Percentiles rank a stretch among this genome's conserved stretches.
These are phyloP conservation scores for Elymnias hypermnestra DNA, from an alignment of 1,140 invertebrate species.

Conservation along the genomic window DNA sequence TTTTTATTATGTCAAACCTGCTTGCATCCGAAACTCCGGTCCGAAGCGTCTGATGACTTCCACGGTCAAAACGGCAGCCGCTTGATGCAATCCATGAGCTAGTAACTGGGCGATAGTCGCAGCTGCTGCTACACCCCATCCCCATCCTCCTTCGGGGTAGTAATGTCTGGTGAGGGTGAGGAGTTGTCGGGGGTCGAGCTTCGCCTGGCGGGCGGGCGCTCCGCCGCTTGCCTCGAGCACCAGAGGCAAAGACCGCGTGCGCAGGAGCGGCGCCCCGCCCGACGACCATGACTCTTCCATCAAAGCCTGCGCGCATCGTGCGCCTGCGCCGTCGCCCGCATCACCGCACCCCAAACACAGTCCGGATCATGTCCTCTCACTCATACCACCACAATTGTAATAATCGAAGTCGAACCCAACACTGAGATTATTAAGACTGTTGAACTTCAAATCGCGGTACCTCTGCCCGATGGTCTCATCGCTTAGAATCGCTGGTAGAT, in stretches of 20 bases:
- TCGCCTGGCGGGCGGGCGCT: conserved; percentile 51
- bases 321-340: conserved; percentile 39
- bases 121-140: conserved; percentile 84
- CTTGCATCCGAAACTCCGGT: conserved; percentile 63
- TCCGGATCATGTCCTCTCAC: conserved; percentile 47
- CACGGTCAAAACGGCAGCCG: conserved; percentile 73
- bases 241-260: conserved; percentile 62
- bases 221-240: conserved; percentile 56
- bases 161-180: conserved; percentile 79
- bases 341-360: conserved; percentile 45
- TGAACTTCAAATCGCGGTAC: neutral
- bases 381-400: conserved; percentile 23
- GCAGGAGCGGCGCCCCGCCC: conserved; percentile 70
- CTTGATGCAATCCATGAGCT: conserved; percentile 81
- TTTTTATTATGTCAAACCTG: conserved; percentile 65
- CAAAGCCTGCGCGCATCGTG: conserved; percentile 64
- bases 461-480: neutral
- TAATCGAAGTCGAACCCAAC: conserved; percentile 1
- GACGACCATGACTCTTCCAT: conserved; percentile 75
- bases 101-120: conserved; percentile 81
- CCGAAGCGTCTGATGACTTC: conserved; percentile 73
- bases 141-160: conserved; percentile 89
- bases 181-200: conserved; percentile 67
- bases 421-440: conserved; percentile 5
- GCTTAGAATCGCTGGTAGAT: neutral